Evolutionary conservation across 2,113 vertebrate species (phyloP).

Genomic region (Verasper variegatus): DNA sequence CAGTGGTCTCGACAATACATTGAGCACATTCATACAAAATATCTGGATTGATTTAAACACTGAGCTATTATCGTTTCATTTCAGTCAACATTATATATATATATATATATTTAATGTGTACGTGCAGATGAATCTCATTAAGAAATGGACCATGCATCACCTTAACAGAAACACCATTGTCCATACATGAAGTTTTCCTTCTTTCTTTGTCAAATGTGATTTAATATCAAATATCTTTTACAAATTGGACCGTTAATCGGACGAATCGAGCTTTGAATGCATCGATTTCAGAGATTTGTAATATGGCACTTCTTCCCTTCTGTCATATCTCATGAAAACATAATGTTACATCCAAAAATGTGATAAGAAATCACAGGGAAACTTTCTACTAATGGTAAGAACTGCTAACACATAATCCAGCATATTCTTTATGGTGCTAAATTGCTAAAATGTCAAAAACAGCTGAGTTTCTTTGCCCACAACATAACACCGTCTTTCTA

Average conservation of each 20-base stretch:
- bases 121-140: background rate
- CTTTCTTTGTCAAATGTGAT: background rate
- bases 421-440: too few species aligned
- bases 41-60: conserved; percentile 3
- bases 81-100: background rate
- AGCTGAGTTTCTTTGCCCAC: background rate
- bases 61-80: conserved; percentile 1
- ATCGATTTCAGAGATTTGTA: background rate
- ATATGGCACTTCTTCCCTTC: too few species aligned
- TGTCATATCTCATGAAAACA: background rate
- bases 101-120: too few species aligned
- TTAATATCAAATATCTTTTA: background rate
- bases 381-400: background rate
- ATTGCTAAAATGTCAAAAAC: background rate
- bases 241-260: background rate
- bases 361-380: too few species aligned
- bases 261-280: background rate
- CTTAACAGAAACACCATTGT: background rate
- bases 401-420: too few species aligned
- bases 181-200: background rate
- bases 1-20: background rate
- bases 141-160: background rate
- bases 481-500: background rate
- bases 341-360: too few species aligned
- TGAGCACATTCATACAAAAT: background rate